Percentiles rank a stretch among this genome's conserved stretches.
These are phyloP conservation scores for Lasioglossum figueresi DNA, from an alignment of 2,888 invertebrate species.

Conservation along the genomic window DNA sequence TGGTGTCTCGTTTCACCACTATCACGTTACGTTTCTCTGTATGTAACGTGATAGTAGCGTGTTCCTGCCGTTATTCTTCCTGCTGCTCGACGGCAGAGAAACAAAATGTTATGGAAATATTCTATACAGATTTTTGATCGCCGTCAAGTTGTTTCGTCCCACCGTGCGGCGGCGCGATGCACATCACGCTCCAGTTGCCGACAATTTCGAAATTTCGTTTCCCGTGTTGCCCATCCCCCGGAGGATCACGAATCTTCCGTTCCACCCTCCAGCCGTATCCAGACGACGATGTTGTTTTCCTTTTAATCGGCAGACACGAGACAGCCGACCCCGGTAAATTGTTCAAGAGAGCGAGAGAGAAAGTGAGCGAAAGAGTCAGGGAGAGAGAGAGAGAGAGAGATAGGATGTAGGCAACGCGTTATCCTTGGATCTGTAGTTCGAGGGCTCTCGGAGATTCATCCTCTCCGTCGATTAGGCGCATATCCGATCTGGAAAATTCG, in stretches of 20 bases:
- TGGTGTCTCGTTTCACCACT: no score
- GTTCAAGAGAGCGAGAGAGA: background rate
- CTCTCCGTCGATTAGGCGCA: constrained; percentile 71
- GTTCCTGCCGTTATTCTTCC: background rate
- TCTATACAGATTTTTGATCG: background rate
- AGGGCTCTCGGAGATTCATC: constrained; percentile 55
- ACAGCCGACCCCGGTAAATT: constrained; percentile 3
- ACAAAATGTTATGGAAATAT: background rate
- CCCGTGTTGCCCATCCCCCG: constrained; percentile 1
- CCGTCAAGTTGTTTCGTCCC: background rate
- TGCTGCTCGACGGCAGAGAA: background rate
- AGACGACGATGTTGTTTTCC: constrained; percentile 5
- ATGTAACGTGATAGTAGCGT: background rate
- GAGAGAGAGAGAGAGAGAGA: background rate
- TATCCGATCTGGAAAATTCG: constrained; percentile 75
- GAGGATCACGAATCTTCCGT: constrained; percentile 24
- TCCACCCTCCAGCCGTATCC: background rate
- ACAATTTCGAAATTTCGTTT: constrained; percentile 34
- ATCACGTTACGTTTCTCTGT: no score
- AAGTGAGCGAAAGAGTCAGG: background rate
- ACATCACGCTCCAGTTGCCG: constrained; percentile 46
- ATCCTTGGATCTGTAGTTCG: constrained; percentile 56
- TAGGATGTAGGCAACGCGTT: constrained; percentile 10
- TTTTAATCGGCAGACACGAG: constrained; percentile 34
- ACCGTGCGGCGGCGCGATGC: constrained; percentile 11